Percentiles rank a stretch among this genome's conserved stretches.
Evolutionary conservation across 2,797 vertebrate genomes (phyloP).

Genomic region (Parauchenoglanis ngamensis): DNA sequence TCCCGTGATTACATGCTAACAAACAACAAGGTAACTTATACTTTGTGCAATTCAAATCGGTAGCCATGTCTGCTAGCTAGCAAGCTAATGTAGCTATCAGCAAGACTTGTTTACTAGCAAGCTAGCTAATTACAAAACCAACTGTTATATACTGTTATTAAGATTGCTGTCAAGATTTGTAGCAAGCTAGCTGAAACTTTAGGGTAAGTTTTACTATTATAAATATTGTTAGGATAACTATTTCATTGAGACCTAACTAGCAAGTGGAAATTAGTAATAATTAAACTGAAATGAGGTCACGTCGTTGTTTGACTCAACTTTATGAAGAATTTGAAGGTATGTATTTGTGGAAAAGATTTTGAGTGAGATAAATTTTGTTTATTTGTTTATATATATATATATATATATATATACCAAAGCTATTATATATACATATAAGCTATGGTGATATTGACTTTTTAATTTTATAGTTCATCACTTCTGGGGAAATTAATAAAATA

Average conservation of each 20-base stretch:
- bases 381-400: background rate
- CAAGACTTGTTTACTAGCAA: background rate
- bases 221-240: background rate
- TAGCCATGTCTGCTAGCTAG: background rate
- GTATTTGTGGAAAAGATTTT: background rate
- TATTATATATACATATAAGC: background rate
- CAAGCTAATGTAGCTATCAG: background rate
- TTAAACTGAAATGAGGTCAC: background rate
- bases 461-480: background rate
- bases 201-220: background rate
- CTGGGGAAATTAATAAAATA: background rate
- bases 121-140: background rate
- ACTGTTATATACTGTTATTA: no score
- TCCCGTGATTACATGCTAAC: background rate
- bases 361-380: background rate
- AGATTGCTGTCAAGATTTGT: background rate
- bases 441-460: background rate
- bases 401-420: background rate
- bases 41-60: background rate
- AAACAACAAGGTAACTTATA: background rate
- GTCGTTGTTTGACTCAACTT: background rate
- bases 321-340: background rate
- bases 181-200: background rate
- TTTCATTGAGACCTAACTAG: background rate
- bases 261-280: background rate